phyloP scores from a whole-genome alignment of 2,113 vertebrate genomes.

The Pangasianodon gigas region DNA sequence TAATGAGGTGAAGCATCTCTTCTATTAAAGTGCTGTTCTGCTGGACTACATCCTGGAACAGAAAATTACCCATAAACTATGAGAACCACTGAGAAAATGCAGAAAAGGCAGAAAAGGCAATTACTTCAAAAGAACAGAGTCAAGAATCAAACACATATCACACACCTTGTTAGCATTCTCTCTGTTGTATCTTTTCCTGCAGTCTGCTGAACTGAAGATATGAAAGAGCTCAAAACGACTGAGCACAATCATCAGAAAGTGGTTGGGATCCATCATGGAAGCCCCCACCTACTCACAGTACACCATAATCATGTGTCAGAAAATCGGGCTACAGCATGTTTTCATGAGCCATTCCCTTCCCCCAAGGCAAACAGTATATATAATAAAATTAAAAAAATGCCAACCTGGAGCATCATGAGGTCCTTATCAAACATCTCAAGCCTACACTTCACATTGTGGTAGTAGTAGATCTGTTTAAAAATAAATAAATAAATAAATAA shows the following conservation, averaged over 20 bases:
- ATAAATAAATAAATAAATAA: not conserved
- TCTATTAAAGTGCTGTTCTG: constrained; percentile 98
- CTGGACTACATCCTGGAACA: constrained; percentile 85
- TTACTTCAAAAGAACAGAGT: not conserved
- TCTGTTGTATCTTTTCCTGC: constrained; percentile 85
- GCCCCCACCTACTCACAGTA: constrained; percentile 82
- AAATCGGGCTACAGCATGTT: not conserved
- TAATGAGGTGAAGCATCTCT: constrained; percentile 96
- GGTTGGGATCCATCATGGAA: constrained; percentile 99
- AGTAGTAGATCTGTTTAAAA: constrained; percentile 90
- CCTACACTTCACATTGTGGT: constrained; percentile 97
- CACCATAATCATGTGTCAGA: not conserved
- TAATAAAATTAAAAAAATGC: not conserved
- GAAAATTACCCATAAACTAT: constrained; percentile 12
- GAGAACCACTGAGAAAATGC: not conserved
- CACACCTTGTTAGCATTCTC: constrained; percentile 88
- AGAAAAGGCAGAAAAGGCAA: not conserved
- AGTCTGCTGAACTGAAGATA: constrained; percentile 89
- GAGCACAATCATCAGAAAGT: constrained; percentile 95
- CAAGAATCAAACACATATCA: not conserved
- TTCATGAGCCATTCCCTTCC: not conserved
- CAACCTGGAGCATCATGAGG: constrained; percentile 92
- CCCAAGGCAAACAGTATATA: not conserved
- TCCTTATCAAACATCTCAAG: constrained; percentile 99
- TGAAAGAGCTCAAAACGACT: constrained; percentile 95